phyloP scores from a whole-genome alignment of 1,140 invertebrate species.

The Lasaia peninsularis region DNA sequence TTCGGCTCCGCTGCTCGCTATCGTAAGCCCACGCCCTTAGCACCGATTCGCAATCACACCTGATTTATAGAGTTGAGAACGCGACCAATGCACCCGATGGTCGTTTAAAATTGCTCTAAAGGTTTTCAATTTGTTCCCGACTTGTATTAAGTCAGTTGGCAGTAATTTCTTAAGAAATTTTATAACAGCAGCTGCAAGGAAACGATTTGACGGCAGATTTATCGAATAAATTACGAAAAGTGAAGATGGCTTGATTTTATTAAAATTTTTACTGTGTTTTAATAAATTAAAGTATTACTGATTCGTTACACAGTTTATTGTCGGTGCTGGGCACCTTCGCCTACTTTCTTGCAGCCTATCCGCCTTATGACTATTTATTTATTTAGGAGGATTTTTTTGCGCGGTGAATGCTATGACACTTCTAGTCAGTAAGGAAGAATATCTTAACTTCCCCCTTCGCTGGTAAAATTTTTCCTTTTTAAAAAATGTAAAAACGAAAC shows the following conservation, averaged over 20 bases:
- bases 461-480: no score
- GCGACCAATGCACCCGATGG: constrained; percentile 28
- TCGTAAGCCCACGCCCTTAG: constrained; percentile 18
- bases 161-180: constrained; percentile 15
- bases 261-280: not conserved
- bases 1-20: not conserved
- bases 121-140: constrained; percentile 32
- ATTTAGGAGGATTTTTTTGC: no score
- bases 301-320: no score
- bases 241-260: constrained; percentile 6
- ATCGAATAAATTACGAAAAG: not conserved
- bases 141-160: constrained; percentile 11
- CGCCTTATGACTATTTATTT: no score
- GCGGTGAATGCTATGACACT: no score
- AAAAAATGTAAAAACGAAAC: no score
- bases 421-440: no score
- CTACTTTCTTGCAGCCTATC: no score
- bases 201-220: constrained; percentile 2
- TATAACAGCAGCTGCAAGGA: constrained; percentile 6
- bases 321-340: no score
- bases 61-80: constrained; percentile 47
- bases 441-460: no score
- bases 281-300: no score
- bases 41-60: constrained; percentile 40
- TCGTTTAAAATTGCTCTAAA: constrained; percentile 32